Conservation (phyloP, 2,888 invertebrate species). For the Drosophila percnosoma region DNA sequence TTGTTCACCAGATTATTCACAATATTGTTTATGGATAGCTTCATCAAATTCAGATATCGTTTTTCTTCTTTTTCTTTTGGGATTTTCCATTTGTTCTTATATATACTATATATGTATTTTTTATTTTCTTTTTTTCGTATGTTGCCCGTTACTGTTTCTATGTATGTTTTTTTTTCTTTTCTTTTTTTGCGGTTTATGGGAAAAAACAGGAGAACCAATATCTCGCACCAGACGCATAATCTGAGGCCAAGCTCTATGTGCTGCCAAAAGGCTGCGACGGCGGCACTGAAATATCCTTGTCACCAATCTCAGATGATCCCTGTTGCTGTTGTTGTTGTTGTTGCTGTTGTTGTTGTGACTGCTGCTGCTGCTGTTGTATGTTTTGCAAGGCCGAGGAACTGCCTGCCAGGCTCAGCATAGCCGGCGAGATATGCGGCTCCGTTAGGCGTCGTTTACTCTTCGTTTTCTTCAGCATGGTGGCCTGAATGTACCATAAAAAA, state of each 20-base stretch:
- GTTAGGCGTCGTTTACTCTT: constrained; percentile 98
- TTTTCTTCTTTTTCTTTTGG: constrained; percentile 1
- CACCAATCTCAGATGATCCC: constrained; percentile 87
- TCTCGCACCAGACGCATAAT: constrained; percentile 85
- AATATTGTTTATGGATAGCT: constrained; percentile 13
- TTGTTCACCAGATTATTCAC: constrained; percentile 30
- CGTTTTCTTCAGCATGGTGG: constrained; percentile 99
- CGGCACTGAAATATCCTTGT: constrained; percentile 76
- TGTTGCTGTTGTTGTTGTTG: constrained; percentile 56
- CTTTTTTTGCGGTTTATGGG: constrained; percentile 49
- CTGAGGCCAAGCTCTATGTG: constrained; percentile 82
- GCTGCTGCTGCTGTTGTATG: constrained; percentile 56
- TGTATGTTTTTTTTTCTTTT: constrained; percentile 1
- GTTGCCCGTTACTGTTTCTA: constrained; percentile 20
- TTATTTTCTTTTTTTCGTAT: background rate
- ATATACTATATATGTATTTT: background rate
- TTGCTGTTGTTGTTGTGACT: constrained; percentile 27
- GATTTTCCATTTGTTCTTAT: constrained; percentile 11
- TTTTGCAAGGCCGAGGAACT: constrained; percentile 70
- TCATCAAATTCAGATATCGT: constrained; percentile 20
- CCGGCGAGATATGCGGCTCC: constrained; percentile 90
- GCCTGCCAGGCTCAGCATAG: constrained; percentile 77
- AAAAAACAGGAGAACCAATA: constrained; percentile 85
- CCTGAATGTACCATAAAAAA: constrained; percentile 87
- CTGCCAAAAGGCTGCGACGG: constrained; percentile 63